Percentiles rank a stretch among this genome's conserved stretches.
phyloP scores from a whole-genome alignment of 92 coral and sea anemone species.

The Siderastrea siderea region DNA sequence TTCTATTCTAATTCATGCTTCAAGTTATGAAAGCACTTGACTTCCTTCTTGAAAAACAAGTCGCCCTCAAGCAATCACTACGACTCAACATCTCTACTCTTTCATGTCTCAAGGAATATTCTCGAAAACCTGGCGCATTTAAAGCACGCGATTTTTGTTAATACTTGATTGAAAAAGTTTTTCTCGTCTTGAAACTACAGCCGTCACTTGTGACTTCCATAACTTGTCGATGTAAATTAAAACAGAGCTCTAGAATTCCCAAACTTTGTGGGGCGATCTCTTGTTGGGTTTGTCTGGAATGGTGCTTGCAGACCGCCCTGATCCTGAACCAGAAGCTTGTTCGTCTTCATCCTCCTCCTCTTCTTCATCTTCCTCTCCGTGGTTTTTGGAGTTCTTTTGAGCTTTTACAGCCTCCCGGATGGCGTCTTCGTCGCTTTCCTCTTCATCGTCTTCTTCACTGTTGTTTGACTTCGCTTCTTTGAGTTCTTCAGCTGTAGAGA shows the following conservation, averaged over 20 bases:
- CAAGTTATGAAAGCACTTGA: neutral
- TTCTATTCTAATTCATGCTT: neutral
- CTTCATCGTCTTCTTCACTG: constrained; percentile 53
- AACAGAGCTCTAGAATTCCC: constrained; percentile 56
- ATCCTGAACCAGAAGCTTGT: constrained; percentile 62
- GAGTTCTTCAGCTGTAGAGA: constrained; percentile 32
- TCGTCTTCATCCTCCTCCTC: constrained; percentile 78
- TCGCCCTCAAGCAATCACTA: neutral
- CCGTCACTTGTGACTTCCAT: neutral
- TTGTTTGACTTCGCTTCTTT: constrained; percentile 53
- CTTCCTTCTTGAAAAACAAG: neutral
- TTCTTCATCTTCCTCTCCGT: constrained; percentile 69
- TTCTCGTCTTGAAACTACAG: neutral
- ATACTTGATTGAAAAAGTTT: neutral
- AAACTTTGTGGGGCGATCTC: constrained; percentile 46
- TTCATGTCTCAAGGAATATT: neutral
- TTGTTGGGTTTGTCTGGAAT: constrained; percentile 54
- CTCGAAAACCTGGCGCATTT: neutral
- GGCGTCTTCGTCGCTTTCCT: constrained; percentile 75
- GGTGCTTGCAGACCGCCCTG: constrained; percentile 56
- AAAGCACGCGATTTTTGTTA: neutral
- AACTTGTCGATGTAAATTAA: constrained; percentile 18
- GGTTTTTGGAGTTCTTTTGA: constrained; percentile 54
- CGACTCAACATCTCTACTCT: neutral
- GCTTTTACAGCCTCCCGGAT: constrained; percentile 69